Evolutionary conservation across 2,888 invertebrate species (phyloP), one percentile per base, ranked within the genome.

Genomic region (Nineta flava): DNA sequence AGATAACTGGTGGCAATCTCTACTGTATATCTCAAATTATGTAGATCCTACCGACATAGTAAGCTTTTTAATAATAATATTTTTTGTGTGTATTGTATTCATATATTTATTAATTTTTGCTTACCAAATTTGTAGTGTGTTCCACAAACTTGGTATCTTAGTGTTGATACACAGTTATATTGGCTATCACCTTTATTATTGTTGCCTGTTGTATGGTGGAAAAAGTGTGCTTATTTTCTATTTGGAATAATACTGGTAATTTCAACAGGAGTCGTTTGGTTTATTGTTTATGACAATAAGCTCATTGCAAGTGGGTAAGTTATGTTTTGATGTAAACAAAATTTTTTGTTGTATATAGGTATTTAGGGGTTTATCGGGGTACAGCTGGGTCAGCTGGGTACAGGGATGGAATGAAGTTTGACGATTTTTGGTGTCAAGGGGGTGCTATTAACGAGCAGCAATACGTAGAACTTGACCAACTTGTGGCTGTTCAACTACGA

Each of bases 11-110:
- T 74, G 74, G 74, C 51, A 65, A 1, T 59, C 63, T 1, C 48
- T 73, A 9, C 58, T 73, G 1, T 70, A 72, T 56, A 57, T 72
- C 2, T 72, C 73, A 55, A 74, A 73, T 54, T 71, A 68, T 53
- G 62, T 66, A 3, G 64, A 65, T 42, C 53, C 58, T 9, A 12
- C 55, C 3, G 63, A 57, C 59, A 60, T 60, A 42, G 55, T 59
- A 49, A 54, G 42, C 7, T 7, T 26, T 26, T 26, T 26, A 26
- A 13, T 46, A n/a, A n/a, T n/a, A n/a, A n/a, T n/a, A n/a, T n/a
- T n/a, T n/a, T n/a, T n/a, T n/a, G n/a, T n/a, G n/a, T n/a, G n/a
- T n/a, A n/a, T n/a, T n/a, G n/a, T n/a, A n/a, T n/a, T n/a, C n/a
- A n/a, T n/a, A n/a, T n/a, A n/a, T n/a, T n/a, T n/a, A n/a, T n/a